Percentiles rank a stretch among this genome's conserved stretches.
Evolutionary conservation across 2,113 vertebrate genomes (phyloP).

Genomic region (Boulengeromyrus knoepffleri): DNA sequence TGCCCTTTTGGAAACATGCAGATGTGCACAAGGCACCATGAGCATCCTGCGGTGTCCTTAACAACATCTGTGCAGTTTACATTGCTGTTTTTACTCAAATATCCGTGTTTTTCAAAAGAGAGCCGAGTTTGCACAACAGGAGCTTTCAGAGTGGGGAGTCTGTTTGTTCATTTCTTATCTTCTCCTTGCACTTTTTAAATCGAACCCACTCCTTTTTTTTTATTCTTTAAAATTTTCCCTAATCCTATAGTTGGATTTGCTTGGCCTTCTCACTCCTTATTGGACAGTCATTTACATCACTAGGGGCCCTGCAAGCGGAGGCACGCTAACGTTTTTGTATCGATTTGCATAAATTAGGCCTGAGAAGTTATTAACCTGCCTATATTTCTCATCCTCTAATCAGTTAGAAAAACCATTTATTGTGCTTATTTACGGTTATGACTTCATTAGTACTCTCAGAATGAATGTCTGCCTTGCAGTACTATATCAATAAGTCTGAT

Average conservation of each 20-base stretch:
- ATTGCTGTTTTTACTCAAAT: background rate
- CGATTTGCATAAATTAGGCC: background rate
- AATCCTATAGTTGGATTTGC: background rate
- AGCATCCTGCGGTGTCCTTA: background rate
- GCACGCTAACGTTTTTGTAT: background rate
- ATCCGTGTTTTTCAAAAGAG: background rate
- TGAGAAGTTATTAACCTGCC: background rate
- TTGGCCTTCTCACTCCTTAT: background rate
- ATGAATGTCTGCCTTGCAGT: background rate
- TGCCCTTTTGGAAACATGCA: background rate
- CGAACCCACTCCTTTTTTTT: background rate
- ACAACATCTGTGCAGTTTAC: background rate
- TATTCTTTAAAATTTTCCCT: background rate
- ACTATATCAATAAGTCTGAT: background rate
- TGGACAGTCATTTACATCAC: background rate
- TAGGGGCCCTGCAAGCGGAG: background rate
- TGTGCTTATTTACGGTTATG: background rate
- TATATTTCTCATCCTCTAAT: background rate
- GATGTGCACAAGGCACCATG: background rate
- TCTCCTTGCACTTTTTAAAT: background rate
- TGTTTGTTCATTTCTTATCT: background rate
- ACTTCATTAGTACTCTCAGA: background rate
- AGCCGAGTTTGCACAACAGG: background rate
- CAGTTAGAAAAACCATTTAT: background rate
- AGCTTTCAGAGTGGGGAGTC: background rate